phyloP scores from a whole-genome alignment of 2,113 vertebrate genomes.

The Plestiodon gilberti region DNA sequence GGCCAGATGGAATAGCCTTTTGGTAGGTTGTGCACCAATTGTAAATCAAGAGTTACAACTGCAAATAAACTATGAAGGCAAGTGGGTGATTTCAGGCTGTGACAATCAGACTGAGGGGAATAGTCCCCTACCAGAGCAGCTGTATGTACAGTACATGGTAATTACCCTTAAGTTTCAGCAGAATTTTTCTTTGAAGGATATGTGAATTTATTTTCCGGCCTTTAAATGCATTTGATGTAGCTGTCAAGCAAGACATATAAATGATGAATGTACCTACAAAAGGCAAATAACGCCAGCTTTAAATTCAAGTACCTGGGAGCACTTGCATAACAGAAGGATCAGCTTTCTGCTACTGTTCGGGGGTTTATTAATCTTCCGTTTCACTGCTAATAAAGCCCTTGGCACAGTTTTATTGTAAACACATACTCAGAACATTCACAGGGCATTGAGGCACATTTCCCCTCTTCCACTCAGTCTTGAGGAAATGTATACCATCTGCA shows the following conservation, averaged over 20 bases:
- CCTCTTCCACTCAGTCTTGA: neutral
- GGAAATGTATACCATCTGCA: neutral
- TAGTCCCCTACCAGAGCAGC: neutral
- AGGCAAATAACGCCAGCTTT: neutral
- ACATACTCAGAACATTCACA: neutral
- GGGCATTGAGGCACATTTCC: rapidly evolving
- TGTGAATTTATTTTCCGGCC: neutral
- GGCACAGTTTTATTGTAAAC: neutral
- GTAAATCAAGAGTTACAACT: neutral
- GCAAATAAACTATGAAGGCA: neutral
- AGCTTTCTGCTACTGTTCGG: conserved; percentile 7
- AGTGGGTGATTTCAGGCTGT: neutral
- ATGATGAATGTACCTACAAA: conserved; percentile 16
- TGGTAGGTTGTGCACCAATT: neutral
- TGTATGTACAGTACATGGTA: neutral
- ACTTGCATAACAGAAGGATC: rapidly evolving
- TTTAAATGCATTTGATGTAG: neutral
- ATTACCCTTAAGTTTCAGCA: neutral
- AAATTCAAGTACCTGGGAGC: conserved; percentile 4
- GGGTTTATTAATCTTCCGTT: neutral
- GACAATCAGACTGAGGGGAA: neutral
- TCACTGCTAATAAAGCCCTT: neutral
- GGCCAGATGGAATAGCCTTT: neutral
- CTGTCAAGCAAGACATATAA: neutral
- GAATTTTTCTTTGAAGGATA: neutral